A percentile compares a stretch with the other conserved stretches of the same genome.
Conservation (phyloP, 2,113 vertebrate species). For the Sporophila hypoxantha region DNA sequence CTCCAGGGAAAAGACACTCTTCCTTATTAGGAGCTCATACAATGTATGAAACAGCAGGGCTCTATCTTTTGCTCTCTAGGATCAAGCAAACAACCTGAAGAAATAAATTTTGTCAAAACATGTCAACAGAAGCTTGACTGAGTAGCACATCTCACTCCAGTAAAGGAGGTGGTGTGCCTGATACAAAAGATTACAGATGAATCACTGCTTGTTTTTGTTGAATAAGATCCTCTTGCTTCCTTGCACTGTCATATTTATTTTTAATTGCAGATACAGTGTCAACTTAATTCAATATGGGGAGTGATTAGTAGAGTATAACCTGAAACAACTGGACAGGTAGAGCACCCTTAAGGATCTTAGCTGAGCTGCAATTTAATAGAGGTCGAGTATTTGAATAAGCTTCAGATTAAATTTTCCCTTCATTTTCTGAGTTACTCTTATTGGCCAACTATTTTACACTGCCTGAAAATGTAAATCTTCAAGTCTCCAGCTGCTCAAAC, state of each 20-base stretch:
- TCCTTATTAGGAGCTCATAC: not conserved
- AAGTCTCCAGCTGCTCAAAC: conserved; percentile 1
- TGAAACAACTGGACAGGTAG: not conserved
- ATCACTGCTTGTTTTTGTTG: not conserved
- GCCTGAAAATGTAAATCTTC: conserved; percentile 4
- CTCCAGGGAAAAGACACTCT: not conserved
- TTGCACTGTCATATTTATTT: not conserved
- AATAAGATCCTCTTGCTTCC: not conserved
- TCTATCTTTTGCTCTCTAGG: not conserved
- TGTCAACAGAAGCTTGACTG: not conserved
- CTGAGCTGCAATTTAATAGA: not conserved
- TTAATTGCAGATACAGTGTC: not conserved
- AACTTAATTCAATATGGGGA: not conserved
- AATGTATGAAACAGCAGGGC: not conserved
- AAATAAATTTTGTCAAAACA: conserved; percentile 17
- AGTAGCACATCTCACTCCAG: not conserved
- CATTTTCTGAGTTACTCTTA: not conserved
- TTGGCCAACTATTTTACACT: not conserved
- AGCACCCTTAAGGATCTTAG: not conserved
- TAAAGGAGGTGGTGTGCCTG: not conserved
- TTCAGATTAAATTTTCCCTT: not conserved
- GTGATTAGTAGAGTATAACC: not conserved
- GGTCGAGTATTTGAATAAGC: not conserved
- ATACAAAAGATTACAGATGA: not conserved
- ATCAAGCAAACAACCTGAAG: not conserved